Evolutionary conservation across 2,888 invertebrate species (phyloP).

Genomic region (Nipponacmea schrenckii): DNA sequence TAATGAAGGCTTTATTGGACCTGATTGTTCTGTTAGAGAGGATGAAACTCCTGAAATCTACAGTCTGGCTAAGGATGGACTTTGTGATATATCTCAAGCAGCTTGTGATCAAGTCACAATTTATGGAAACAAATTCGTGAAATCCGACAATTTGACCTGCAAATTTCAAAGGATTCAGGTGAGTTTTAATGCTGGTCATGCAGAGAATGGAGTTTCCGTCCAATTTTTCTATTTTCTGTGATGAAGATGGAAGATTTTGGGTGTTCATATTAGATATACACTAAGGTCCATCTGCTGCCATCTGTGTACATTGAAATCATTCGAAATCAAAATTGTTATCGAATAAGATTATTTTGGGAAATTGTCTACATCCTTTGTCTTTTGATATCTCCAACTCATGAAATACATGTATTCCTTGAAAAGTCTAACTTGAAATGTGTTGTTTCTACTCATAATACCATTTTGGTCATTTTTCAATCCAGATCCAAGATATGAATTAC

Average conservation of each 20-base stretch:
- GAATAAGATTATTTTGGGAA: too few species aligned
- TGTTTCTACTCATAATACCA: too few species aligned
- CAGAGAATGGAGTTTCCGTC: neutral
- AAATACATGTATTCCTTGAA: too few species aligned
- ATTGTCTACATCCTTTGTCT: too few species aligned
- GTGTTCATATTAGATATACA: too few species aligned
- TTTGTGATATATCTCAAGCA: slow-evolving; percentile 37
- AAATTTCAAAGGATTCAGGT: slow-evolving; percentile 36
- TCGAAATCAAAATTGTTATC: too few species aligned
- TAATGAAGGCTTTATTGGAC: slow-evolving; percentile 22
- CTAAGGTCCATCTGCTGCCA: too few species aligned
- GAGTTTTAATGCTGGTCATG: neutral
- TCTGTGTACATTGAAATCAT: too few species aligned
- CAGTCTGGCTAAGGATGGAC: slow-evolving; percentile 25
- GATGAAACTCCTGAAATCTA: slow-evolving; percentile 28
- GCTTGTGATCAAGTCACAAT: slow-evolving; percentile 31
- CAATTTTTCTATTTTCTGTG: too few species aligned
- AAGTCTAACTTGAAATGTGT: too few species aligned
- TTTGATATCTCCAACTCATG: too few species aligned
- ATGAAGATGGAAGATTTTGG: too few species aligned
- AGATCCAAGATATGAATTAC: slow-evolving; percentile 32
- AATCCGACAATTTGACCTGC: slow-evolving; percentile 31
- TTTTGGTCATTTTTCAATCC: neutral
- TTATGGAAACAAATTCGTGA: slow-evolving; percentile 35
- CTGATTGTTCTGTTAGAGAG: slow-evolving; percentile 33